Conservation (phyloP, 2,113 vertebrate species). For the Globicephala melas region DNA sequence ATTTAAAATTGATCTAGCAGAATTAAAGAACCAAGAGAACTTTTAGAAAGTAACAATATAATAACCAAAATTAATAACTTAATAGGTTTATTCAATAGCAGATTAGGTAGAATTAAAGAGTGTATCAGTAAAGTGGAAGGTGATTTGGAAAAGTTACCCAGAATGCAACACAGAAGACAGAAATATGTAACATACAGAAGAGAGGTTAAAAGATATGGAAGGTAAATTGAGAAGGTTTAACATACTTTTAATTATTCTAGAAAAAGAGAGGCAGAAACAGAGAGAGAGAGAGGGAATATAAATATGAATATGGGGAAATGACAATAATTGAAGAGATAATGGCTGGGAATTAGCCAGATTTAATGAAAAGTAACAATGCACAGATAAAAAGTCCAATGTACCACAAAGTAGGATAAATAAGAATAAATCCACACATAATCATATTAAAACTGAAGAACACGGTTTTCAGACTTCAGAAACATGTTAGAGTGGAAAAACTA, state of each 20-base stretch:
- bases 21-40: background rate
- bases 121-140: background rate
- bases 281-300: background rate
- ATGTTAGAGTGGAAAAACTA: background rate
- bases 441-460: background rate
- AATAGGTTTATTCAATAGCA: background rate
- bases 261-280: background rate
- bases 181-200: background rate
- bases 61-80: background rate
- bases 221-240: background rate
- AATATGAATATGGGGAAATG: background rate
- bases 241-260: background rate
- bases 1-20: background rate
- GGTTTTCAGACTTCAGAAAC: background rate
- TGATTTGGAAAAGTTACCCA: background rate
- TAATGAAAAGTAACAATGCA: background rate
- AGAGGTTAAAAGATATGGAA: background rate
- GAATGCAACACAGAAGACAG: background rate
- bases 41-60: background rate
- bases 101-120: background rate
- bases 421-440: background rate
- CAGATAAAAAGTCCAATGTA: background rate
- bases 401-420: background rate
- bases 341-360: background rate
- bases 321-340: background rate